Evolutionary conservation across 1,140 invertebrate genomes (phyloP).

Genomic region (Pseudomyrmex concolor): DNA sequence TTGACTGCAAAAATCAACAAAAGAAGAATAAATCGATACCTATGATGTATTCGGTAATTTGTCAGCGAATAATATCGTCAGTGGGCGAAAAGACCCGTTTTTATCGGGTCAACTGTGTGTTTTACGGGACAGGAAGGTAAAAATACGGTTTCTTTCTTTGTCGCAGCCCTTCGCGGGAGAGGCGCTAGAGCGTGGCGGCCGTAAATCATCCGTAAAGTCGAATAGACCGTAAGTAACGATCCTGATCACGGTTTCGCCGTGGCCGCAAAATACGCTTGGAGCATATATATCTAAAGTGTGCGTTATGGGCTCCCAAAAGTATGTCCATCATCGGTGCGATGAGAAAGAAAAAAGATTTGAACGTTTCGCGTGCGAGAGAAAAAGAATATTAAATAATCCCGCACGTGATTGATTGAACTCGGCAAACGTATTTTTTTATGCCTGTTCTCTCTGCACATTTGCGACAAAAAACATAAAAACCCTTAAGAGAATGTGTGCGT

Average conservation of each 20-base stretch:
- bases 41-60: slow-evolving; percentile 19
- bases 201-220: slow-evolving; percentile 69
- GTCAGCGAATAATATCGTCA: slow-evolving; percentile 21
- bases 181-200: slow-evolving; percentile 50
- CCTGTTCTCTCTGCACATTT: neutral
- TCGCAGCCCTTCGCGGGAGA: slow-evolving; percentile 16
- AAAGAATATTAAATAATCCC: no score
- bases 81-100: neutral
- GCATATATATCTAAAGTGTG: no score
- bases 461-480: neutral
- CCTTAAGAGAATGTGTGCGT: no score
- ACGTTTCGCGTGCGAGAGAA: no score
- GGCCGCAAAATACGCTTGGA: slow-evolving; percentile 10
- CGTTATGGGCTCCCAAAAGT: no score
- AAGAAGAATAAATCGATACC: neutral
- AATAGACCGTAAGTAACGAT: slow-evolving; percentile 59
- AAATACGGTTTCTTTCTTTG: slow-evolving; percentile 19
- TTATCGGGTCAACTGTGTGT: slow-evolving; percentile 13
- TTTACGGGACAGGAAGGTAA: slow-evolving; percentile 15
- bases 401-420: no score
- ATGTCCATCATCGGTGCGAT: no score
- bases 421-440: no score
- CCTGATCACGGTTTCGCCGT: slow-evolving; percentile 38
- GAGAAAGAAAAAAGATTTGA: no score
- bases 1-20: neutral